Evolutionary conservation across 1,140 invertebrate species (phyloP), one percentile per base, ranked within the genome.

Genomic region (Diploscapter pachys): DNA sequence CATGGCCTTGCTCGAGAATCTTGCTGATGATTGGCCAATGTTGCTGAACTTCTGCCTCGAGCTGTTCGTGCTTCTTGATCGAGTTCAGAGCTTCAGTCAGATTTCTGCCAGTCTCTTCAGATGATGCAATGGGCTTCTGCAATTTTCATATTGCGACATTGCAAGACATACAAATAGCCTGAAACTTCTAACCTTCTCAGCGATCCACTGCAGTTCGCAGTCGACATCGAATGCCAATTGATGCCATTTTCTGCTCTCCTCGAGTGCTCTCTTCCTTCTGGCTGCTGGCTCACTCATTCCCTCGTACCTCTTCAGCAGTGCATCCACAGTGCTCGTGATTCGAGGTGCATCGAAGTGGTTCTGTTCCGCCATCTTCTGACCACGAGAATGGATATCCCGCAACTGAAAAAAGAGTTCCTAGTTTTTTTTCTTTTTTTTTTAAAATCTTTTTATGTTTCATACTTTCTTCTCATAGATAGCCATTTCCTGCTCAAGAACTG

Each of bases 141-240:
- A 31, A 2, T 5, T 0, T 59, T 59, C 2, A 64, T 31, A 31
- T 31, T 31, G 31, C 1, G 31, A 31, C 31, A 31, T 13, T 59
- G 57, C 13, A 13, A 59, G 13, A 13, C 1, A 59, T 13, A 59
- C 11, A 59, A 59, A 59, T 13, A 59, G 11, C 57, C 31, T 31
- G 63, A 50, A 64, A 64, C 1, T 5, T 6, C 55, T 2, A 48
- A 59, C 67, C 73, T 94, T 92, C 86, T 98, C 96, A 55, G 91
- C 91, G 70, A 98, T 94, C 95, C 95, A 99, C 84, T 95, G 93
- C 80, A 96, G 88, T 86, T 98, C 95, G 0, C 91, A 91, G 73
- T 96, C 93, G 55, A 96, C 89, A 86, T 97, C 93, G 85, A 96
- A 96, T 50, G 91, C 91, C 87, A 97, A 96, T 86, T 97, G 95